Evolutionary conservation across 2,797 vertebrate genomes (phyloP).

Genomic region (Crypturellus tataupa): DNA sequence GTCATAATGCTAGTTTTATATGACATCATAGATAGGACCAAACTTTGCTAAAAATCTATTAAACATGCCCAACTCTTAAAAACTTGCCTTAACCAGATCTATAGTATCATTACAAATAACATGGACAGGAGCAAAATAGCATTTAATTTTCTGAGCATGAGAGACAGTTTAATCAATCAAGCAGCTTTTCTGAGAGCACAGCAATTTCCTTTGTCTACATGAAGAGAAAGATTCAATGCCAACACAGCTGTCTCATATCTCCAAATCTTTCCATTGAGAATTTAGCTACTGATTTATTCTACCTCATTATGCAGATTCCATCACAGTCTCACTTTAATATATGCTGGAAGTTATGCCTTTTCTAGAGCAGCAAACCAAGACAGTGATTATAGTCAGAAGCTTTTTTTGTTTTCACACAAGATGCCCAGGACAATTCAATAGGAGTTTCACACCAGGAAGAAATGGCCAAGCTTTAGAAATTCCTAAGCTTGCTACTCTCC

Average conservation of each 20-base stretch:
- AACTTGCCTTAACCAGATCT: neutral
- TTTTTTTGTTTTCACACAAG: neutral
- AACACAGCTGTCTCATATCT: neutral
- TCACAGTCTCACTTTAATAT: neutral
- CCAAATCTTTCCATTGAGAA: neutral
- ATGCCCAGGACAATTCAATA: neutral
- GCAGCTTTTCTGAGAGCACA: neutral
- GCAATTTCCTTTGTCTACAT: neutral
- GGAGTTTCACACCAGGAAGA: neutral
- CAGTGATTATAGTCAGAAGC: neutral
- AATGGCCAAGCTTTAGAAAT: neutral
- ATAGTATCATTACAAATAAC: neutral
- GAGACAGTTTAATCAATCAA: neutral
- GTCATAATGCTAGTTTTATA: neutral
- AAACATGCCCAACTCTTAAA: neutral
- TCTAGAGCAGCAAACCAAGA: neutral
- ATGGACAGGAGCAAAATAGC: rapidly evolving
- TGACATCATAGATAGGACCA: neutral
- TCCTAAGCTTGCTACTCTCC: neutral
- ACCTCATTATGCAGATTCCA: neutral
- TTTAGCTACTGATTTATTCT: neutral
- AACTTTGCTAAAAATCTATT: neutral
- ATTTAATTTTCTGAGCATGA: neutral
- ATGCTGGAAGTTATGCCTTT: neutral
- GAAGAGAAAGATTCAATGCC: neutral